These are phyloP conservation scores for Poecilia picta DNA, from an alignment of 2,797 vertebrate genomes.

Conservation along the genomic window DNA sequence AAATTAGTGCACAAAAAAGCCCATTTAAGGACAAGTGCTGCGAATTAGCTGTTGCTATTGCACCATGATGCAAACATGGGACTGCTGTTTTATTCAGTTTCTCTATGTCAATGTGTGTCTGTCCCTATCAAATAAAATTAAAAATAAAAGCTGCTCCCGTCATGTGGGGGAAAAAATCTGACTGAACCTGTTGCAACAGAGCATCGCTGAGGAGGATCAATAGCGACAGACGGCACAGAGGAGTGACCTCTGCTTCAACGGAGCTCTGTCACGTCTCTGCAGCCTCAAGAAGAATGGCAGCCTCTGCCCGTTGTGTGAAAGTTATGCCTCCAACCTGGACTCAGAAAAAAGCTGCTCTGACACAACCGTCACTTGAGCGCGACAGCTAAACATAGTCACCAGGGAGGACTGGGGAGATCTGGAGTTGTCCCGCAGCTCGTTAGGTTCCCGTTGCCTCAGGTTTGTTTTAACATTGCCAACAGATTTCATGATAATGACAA, in stretches of 20 bases:
- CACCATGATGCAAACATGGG: too few relatives aligned
- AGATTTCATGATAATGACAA: not conserved
- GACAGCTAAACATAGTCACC: not conserved
- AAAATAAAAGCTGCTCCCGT: conserved; percentile 23
- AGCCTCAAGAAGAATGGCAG: conserved; percentile 34
- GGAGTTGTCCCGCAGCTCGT: not conserved
- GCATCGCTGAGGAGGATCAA: conserved; percentile 57
- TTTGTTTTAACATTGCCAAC: not conserved
- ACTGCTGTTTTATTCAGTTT: too few relatives aligned
- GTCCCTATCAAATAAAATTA: too few relatives aligned
- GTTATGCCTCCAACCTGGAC: conserved; percentile 19
- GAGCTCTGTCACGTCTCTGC: conserved; percentile 34
- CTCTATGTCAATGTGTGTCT: too few relatives aligned
- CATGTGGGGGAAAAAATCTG: conserved; percentile 43
- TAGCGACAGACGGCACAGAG: conserved; percentile 44
- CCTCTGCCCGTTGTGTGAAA: conserved; percentile 11
- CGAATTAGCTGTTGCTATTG: too few relatives aligned
- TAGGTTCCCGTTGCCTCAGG: conserved; percentile 1
- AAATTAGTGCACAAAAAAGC: not conserved
- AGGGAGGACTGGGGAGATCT: not conserved
- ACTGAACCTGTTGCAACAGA: conserved; percentile 41
- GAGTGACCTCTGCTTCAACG: conserved; percentile 44
- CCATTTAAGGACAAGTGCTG: too few relatives aligned
- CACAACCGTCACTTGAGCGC: not conserved
- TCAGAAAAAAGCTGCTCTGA: conserved; percentile 20